Evolutionary conservation across 2,113 vertebrate species (phyloP), one percentile per base, ranked within the genome.

Genomic region (Hipposideros armiger): DNA sequence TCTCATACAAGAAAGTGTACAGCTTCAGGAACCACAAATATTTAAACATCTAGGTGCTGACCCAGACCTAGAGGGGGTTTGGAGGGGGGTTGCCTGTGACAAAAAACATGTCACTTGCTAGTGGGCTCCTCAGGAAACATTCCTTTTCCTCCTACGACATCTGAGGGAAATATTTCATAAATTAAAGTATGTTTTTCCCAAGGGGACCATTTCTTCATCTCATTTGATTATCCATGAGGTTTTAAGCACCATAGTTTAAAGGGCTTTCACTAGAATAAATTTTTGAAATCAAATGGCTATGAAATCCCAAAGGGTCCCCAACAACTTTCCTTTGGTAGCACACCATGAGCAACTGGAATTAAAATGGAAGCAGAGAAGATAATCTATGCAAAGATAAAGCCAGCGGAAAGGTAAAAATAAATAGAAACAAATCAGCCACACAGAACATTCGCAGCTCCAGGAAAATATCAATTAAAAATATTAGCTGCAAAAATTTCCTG

Each of bases 221-320:
- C 95, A 91, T 97, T 97, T 98, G 98, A 98, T 98, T 98, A 98
- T 98, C 96, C 83, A 45, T 64, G 80, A 92, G 97, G 96, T 97
- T 98, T 97, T 97, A 98, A 97, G 42, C 26, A 96, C 90, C 88
- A 78, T 67, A 52, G 74, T 98, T 90, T 70, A 97, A 98, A 97
- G 91, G 58, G 30, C 95, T 97, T 97, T 96, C 47, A 67, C 97
- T 96, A 97, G 94, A 97, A 97, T 94, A 90, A 93, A 97, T 96
- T 97, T 97, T 96, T 93, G 77, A 97, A 50, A 92, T 96, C 87
- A 96, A 97, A 97, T 92, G 70, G 80, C 80, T 95, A 82, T 93
- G 66, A 54, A 52, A 92, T 96, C 97, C 97, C 95, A n/a, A 88
- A 78, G 81, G 94, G 54, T 69, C 52, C 87, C 92, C 58, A 87